These are phyloP conservation scores for Propithecus perrieri DNA, from an alignment of 2,797 vertebrate species.

Conservation along the genomic window DNA sequence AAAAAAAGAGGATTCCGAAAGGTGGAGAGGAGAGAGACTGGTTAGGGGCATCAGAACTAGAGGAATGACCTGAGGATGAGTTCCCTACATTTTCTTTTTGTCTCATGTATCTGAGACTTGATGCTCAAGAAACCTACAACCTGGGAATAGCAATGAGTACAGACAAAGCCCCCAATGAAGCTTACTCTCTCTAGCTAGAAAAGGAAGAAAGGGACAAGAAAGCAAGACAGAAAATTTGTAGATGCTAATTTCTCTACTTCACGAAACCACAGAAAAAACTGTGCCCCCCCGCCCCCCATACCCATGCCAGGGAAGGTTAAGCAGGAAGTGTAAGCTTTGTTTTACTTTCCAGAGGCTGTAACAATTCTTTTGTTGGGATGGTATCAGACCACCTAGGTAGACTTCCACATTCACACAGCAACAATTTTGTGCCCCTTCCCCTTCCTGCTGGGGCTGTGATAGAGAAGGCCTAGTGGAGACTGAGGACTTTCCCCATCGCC, in stretches of 20 bases:
- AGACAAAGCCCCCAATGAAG: not conserved
- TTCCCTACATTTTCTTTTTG: not conserved
- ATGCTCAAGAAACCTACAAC: not conserved
- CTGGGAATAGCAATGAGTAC: not conserved
- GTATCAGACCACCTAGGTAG: not conserved
- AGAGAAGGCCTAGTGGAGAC: not conserved
- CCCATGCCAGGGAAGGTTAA: not conserved
- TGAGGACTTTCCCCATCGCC: not conserved
- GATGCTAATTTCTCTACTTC: not conserved
- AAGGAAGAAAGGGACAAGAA: not conserved
- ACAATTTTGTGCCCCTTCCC: not conserved
- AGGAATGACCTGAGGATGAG: not conserved
- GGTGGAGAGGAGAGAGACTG: not conserved
- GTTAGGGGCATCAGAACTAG: not conserved
- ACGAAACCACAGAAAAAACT: not conserved
- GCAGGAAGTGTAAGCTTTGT: not conserved
- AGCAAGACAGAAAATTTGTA: not conserved
- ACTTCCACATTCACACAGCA: not conserved
- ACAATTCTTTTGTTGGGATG: too few species aligned
- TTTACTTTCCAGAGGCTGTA: not conserved
- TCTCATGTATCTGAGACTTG: not conserved
- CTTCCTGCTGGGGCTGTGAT: not conserved
- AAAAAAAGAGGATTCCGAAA: not conserved
- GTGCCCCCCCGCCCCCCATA: rapidly evolving
- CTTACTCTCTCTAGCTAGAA: not conserved